Conservation (phyloP, 2,888 invertebrate genomes). For the Meliscaeva auricollis region DNA sequence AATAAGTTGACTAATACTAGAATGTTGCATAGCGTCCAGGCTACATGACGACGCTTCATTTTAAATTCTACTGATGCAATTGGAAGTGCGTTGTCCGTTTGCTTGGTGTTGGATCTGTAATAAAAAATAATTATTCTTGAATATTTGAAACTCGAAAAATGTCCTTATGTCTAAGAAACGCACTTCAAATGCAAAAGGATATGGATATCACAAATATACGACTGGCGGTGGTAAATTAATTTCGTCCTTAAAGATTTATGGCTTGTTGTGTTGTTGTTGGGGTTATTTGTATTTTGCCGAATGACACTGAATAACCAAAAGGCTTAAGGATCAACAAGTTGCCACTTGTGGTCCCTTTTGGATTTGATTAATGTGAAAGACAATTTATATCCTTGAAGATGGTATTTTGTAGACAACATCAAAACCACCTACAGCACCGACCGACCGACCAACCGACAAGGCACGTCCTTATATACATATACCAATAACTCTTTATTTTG, state of each 20-base stretch:
- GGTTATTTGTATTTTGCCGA: conserved; percentile 46
- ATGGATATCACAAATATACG: neutral
- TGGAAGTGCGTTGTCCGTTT: conserved; percentile 6
- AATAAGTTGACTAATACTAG: conserved; percentile 62
- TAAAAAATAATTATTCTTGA: neutral
- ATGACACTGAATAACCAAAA: conserved; percentile 62
- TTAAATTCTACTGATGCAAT: conserved; percentile 39
- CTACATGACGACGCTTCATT: conserved; percentile 66
- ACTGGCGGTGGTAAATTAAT: conserved; percentile 43
- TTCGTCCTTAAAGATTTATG: conserved; percentile 67
- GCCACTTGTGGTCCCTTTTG: conserved; percentile 55
- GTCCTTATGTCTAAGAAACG: neutral
- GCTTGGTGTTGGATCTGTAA: conserved; percentile 43
- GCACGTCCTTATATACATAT: conserved; percentile 34
- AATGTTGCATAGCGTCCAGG: conserved; percentile 60
- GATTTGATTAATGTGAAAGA: conserved; percentile 69
- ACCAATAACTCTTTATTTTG: conserved; percentile 68
- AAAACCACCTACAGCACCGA: neutral
- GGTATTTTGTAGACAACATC: conserved; percentile 39
- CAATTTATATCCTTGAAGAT: conserved; percentile 62
- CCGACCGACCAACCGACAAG: neutral
- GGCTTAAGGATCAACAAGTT: conserved; percentile 70
- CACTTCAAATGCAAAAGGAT: neutral
- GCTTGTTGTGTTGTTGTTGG: conserved; percentile 31
- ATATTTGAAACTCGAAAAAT: neutral